Evolutionary conservation across 2,888 invertebrate genomes (phyloP).

Genomic region (Diplolepis rosae): DNA sequence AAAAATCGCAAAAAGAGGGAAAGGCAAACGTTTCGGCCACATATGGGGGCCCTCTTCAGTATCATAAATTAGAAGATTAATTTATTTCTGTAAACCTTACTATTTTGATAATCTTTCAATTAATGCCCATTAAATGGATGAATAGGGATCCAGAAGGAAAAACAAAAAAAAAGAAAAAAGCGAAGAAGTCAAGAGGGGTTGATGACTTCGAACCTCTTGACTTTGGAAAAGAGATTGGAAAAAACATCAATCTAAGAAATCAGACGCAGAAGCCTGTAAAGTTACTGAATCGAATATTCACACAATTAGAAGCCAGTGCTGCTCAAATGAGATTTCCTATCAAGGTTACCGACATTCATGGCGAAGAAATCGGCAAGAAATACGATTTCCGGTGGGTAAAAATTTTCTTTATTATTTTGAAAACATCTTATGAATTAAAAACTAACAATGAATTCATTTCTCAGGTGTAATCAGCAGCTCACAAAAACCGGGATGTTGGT

Average conservation of each 20-base stretch:
- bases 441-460: background rate
- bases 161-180: background rate
- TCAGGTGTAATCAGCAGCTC: slow-evolving; percentile 64
- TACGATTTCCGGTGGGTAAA: slow-evolving; percentile 67
- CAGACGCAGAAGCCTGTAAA: slow-evolving; percentile 55
- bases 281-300: slow-evolving; percentile 62
- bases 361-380: slow-evolving; percentile 67
- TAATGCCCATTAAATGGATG: slow-evolving; percentile 39
- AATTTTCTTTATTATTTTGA: too few relatives aligned
- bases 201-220: slow-evolving; percentile 59
- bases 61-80: too few relatives aligned
- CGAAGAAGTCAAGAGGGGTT: slow-evolving; percentile 42
- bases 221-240: slow-evolving; percentile 55
- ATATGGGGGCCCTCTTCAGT: too few relatives aligned
- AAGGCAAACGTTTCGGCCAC: too few relatives aligned
- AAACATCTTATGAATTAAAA: too few relatives aligned
- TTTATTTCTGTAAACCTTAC: too few relatives aligned
- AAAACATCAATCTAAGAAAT: slow-evolving; percentile 59
- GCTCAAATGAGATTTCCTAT: slow-evolving; percentile 47
- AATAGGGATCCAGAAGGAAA: slow-evolving; percentile 43
- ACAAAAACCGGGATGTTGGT: slow-evolving; percentile 60
- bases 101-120: background rate
- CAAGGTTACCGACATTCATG: slow-evolving; percentile 58
- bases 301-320: slow-evolving; percentile 59
- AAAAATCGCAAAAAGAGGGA: too few relatives aligned